Conservation (phyloP, 37 sponge, comb jelly and placozoan genomes). For the Diacarnus erythraeanus region DNA sequence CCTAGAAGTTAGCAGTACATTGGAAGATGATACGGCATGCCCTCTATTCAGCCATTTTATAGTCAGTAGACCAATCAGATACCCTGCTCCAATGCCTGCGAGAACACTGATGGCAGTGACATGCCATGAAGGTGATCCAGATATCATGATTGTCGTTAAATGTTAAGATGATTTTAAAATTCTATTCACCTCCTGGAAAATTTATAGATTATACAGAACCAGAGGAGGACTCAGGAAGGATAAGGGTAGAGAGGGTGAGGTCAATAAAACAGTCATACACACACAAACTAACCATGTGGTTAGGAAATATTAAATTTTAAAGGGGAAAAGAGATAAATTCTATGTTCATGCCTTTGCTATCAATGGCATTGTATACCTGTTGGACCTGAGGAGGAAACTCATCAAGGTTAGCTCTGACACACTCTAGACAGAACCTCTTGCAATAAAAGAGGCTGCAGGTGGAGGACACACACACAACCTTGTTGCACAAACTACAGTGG, state of each 20-base stretch:
- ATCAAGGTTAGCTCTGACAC: slow-evolving; percentile 36
- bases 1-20: no score
- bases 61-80: slow-evolving; percentile 20
- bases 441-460: slow-evolving; percentile 81
- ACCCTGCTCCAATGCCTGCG: slow-evolving; percentile 52
- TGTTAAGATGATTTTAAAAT: no score
- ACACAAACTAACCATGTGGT: no score
- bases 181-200: slow-evolving; percentile 2
- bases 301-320: no score
- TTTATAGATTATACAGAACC: no score
- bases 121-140: slow-evolving; percentile 17
- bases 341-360: no score
- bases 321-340: no score
- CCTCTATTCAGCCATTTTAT: slow-evolving; percentile 29
- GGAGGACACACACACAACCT: slow-evolving; percentile 56
- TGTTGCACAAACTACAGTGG: slow-evolving; percentile 56
- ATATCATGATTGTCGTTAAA: no score
- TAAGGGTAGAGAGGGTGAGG: no score
- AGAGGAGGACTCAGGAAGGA: no score
- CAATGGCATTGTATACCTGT: slow-evolving; percentile 43
- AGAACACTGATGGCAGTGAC: slow-evolving; percentile 16
- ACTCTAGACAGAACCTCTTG: slow-evolving; percentile 73
- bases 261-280: no score
- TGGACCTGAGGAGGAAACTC: slow-evolving; percentile 78
- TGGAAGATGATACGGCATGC: no score